Conservation (phyloP, 2,888 invertebrate species). For the Choristoneura rosaceana region DNA sequence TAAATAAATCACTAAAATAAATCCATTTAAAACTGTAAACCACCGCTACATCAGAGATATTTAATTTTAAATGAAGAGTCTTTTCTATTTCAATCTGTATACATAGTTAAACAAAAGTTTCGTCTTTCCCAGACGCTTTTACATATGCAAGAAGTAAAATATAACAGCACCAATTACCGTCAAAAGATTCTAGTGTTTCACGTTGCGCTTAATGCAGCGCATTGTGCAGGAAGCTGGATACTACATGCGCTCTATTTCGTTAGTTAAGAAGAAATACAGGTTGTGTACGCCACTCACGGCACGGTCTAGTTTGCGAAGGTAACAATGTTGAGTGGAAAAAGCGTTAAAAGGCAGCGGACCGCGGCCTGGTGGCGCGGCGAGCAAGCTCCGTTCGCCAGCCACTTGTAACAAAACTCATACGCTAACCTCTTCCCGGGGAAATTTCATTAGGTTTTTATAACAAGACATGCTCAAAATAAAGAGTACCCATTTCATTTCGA, state of each 20-base stretch:
- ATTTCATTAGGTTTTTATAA: constrained; percentile 28
- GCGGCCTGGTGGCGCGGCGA: constrained; percentile 41
- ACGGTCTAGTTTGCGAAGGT: constrained; percentile 77
- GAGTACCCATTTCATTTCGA: constrained; percentile 21
- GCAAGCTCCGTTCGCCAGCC: constrained; percentile 19
- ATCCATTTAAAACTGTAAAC: neutral
- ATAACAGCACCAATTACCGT: constrained; percentile 6
- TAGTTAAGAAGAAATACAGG: constrained; percentile 57
- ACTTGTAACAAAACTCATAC: constrained; percentile 28
- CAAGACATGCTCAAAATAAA: constrained; percentile 22
- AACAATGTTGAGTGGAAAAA: constrained; percentile 80
- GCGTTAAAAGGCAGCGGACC: constrained; percentile 73
- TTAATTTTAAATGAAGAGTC: neutral
- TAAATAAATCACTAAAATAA: too few relatives aligned
- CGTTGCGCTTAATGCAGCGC: neutral
- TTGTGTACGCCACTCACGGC: constrained; percentile 76
- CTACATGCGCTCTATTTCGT: constrained; percentile 32
- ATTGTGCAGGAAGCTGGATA: constrained; percentile 14
- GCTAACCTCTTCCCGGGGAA: constrained; percentile 5
- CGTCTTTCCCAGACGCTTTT: neutral
- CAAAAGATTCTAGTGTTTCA: constrained; percentile 16
- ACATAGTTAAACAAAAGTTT: neutral
- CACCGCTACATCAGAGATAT: neutral
- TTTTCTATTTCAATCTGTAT: neutral
- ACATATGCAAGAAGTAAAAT: neutral